Base-by-base conservation (phyloP, 2,888 invertebrate species). In the Drosophila cracens region DNA sequence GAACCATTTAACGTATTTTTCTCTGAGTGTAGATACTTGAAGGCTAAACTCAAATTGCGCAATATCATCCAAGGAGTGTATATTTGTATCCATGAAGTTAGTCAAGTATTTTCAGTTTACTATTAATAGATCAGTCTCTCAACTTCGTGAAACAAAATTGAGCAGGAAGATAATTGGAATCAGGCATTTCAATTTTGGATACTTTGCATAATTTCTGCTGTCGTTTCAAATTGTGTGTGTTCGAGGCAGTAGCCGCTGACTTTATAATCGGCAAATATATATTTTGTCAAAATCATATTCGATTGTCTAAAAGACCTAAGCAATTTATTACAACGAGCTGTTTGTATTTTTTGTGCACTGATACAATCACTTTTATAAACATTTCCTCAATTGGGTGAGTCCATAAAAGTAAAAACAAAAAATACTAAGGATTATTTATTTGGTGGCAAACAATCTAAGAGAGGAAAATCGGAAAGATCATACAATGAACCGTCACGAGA, bases 401-500 rank as follows among this genome's bases (percentile, higher is more conserved):
- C 0, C 7, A 21, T 1, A 21, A 7, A 43, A 21, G 6, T 1
- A 2, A 8, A 3, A 6, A 5, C 13, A 8, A n/a, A 13, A 8
- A 10, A n/a, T 18, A 10, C 3, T n/a, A 18, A 33, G 13, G 10
- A 18, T 21, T 16, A 61, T 54, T n/a, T 38, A 10, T 8, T 40
- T 16, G 31, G 25, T 25, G n/a, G 38, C 6, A 27, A 6, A 11
- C n/a, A 29, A 36, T 6, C n/a, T 1, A 10, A 51, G 46, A 46
- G 21, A 8, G 2, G 46, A 21, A 16, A 10, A 49, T 25, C 21
- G 6, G 8, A 40, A 34, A 60, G 57, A 40, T 34, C 36, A 1
- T 11, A 68, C 25, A 27, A 87, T 88, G 87, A 84, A 84, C 38
- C 77, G 76, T 46, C 87, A 87, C 64, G 83, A 82, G 54, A 81